phyloP scores from a whole-genome alignment of 2,888 invertebrate genomes.

The Sicus ferrugineus region DNA sequence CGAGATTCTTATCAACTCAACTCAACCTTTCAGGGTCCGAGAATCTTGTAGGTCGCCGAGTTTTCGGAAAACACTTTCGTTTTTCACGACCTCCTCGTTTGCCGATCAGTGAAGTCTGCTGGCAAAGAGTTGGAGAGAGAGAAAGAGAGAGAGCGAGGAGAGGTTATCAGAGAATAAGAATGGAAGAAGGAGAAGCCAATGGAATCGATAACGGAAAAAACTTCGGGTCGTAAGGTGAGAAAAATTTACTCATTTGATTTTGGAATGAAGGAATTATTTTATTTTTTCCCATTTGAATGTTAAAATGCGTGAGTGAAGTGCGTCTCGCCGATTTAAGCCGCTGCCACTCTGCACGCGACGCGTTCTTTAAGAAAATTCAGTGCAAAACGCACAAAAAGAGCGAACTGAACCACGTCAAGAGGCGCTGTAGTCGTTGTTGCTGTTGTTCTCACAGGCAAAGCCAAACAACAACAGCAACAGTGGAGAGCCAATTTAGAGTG shows the following conservation, averaged over 20 bases:
- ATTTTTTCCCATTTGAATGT: no score
- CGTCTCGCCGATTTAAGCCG: constrained; percentile 8
- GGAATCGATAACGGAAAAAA: no score
- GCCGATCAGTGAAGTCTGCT: not conserved
- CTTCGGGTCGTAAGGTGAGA: no score
- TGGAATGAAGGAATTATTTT: not conserved
- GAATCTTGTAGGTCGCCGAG: not conserved
- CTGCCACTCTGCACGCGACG: not conserved
- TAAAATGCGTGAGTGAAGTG: not conserved
- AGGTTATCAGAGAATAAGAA: no score
- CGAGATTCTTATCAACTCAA: not conserved
- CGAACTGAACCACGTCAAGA: not conserved
- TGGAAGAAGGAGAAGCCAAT: no score
- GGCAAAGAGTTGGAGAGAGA: not conserved
- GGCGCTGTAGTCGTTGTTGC: no score
- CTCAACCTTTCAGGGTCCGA: no score
- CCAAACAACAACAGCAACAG: no score
- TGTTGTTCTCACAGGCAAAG: no score
- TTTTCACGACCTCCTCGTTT: not conserved
- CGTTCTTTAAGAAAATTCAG: no score
- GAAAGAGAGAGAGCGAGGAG: not conserved
- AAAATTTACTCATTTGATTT: not conserved
- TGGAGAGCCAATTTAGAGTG: not conserved
- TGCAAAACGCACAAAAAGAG: not conserved
- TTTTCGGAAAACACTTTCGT: not conserved